These are phyloP conservation scores for Ylistrum balloti DNA, from an alignment of 1,140 invertebrate genomes.

Conservation along the genomic window DNA sequence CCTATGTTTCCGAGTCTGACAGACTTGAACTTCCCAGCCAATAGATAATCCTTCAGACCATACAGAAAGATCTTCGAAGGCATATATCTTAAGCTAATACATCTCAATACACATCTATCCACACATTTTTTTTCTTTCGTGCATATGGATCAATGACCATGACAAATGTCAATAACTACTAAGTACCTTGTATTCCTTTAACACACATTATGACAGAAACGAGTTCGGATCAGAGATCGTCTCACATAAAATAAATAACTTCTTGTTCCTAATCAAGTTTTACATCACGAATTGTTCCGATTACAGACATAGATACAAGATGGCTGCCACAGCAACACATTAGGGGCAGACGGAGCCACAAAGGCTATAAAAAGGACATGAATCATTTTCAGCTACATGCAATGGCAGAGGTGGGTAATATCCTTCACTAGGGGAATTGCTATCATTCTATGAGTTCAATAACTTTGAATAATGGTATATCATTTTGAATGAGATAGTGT, in stretches of 20 bases:
- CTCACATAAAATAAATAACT: conserved; percentile 33
- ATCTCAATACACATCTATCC: conserved; percentile 13
- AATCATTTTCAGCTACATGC: neutral
- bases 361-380: neutral
- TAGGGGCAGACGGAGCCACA: neutral
- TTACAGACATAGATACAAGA: conserved; percentile 35
- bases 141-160: neutral
- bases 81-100: neutral
- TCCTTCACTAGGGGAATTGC: neutral
- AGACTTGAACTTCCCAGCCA: neutral
- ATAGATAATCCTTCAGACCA: conserved; percentile 22
- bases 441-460: neutral
- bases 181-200: neutral
- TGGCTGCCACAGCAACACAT: neutral
- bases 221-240: neutral
- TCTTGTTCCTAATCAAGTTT: neutral
- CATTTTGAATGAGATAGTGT: neutral
- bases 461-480: neutral
- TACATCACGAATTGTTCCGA: conserved; percentile 4
- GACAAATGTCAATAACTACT: neutral
- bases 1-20: too few relatives aligned
- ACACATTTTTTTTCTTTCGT: neutral
- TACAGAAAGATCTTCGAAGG: neutral
- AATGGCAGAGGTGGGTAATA: neutral
- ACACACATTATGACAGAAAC: neutral